Evolutionary conservation across 2,797 vertebrate species (phyloP), one percentile per base, ranked within the genome.

Genomic region (Miichthys miiuy): DNA sequence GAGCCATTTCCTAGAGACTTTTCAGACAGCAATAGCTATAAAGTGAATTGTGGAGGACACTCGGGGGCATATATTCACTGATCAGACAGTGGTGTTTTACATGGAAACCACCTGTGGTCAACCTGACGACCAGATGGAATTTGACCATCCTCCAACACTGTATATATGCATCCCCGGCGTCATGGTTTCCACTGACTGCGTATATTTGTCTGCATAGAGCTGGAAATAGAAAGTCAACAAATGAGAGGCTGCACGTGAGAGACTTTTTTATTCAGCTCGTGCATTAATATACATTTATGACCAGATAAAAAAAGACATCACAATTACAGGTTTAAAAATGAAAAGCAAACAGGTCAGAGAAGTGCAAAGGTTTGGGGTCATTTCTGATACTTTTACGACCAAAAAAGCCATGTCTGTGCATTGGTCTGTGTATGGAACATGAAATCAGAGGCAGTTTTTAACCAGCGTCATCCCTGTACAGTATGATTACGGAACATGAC

Each of bases 101-200:
- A 89, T 85, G 76, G 76, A 93, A 94, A 93, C 92, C 89, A 88
- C 41, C 63, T 50, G 89, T 90, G 92, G 92, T 93, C 86, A 87
- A 74, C 25, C 72, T 70, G 85, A 83, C 64, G 89, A 89, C 91
- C 88, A 72, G 41, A 82, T 77, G 70, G 81, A 91, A 84, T 77
- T 56, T 88, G 79, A 79, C 79, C 74, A 60, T 79, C 75, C 21
- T 82, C 61, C 76, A 38, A 12, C 3, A 20, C 79, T 84, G 77
- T 83, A 86, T 87, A 88, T 88, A 87, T 80, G 77, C 72, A 79
- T 86, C 75, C 48, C 67, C 38, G 9, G 79, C 83, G 82, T 81
- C 77, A 78, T 51, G 82, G 82, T 89, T 90, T 91, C 85, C 89
- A 87, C 87, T 47, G 66, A 38, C 84, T 82, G 84, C 87, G 87